Evolutionary conservation across 2,113 vertebrate species (phyloP), one percentile per base, ranked within the genome.

Genomic region (Scolopax mira): DNA sequence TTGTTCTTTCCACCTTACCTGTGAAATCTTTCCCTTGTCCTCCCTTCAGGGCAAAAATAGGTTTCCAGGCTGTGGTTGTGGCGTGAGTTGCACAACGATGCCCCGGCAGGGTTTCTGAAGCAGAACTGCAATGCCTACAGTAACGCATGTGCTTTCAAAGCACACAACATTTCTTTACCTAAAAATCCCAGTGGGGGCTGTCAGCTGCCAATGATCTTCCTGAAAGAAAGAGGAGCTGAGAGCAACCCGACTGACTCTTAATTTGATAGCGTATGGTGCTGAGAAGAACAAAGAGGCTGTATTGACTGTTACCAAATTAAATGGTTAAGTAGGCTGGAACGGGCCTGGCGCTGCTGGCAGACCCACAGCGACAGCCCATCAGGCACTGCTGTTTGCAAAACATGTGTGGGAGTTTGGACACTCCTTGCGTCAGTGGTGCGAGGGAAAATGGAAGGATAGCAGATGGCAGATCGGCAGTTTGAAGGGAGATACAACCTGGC

Each of bases 281-380:
- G 4, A 88, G 82, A 75, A 90, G 83, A 88, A 85, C 75, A 90
- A 90, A 93, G 80, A 93, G 48, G 48, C 57, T 65, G 10, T 78
- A 37, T 44, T 86, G 88, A 94, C 85, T 44, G 88, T 77, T 86
- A 88, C 77, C 79, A 78, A 91, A 95, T 94, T 85, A 94, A 91
- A 94, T 69, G 79, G 92, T 88, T 95, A 97, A 93, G 82, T 57
- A 84, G 93, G 82, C 69, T 96, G 94, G 88, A 96, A 86, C 55
- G 3, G 64, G 75, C n/a, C 72, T 86, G 88, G 55, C 0, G n/a
- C 79, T 88, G 88, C 69, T 95, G 91, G 92, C 90, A 96, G 60
- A 88, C 54, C 72, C 71, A 69, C 67, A 78, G 94, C 51, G 79
- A 35, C 66, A 97, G 75, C 74, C 79, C 88, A 61, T 16, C 37